Evolutionary conservation across 2,888 invertebrate genomes (phyloP).

Genomic region (Barypeithes pellucidus): DNA sequence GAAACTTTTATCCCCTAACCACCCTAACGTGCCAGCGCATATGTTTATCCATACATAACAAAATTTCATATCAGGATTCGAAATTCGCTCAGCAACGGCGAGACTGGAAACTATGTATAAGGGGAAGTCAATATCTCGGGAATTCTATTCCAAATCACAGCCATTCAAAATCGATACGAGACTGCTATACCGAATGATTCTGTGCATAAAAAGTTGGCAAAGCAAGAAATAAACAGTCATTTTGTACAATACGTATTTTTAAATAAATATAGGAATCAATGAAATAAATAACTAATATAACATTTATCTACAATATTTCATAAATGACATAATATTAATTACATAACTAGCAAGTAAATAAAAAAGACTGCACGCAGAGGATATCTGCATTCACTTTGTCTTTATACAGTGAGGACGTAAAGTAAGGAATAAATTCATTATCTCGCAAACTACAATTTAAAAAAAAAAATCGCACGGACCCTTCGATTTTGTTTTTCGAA

Average conservation of each 20-base stretch:
- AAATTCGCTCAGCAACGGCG: constrained; percentile 44
- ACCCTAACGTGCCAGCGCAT: constrained; percentile 36
- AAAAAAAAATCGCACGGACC: no score
- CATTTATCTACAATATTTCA: no score
- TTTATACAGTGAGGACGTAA: no score
- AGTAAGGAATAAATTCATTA: no score
- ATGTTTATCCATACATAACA: constrained; percentile 32
- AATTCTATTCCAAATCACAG: constrained; percentile 55
- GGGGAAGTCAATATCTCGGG: constrained; percentile 55
- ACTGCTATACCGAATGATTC: constrained; percentile 21
- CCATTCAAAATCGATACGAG: constrained; percentile 54
- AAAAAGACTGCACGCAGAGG: no score
- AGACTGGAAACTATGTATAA: constrained; percentile 46
- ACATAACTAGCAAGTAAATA: no score
- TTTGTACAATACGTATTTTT: neutral
- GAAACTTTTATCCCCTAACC: constrained; percentile 9
- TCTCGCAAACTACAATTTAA: no score
- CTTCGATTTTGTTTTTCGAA: no score
- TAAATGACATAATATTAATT: no score
- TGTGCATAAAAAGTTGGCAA: constrained; percentile 6
- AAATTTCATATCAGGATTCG: constrained; percentile 31
- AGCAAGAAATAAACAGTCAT: neutral
- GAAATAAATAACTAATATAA: no score
- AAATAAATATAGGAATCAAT: no score
- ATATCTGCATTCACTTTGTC: no score